A percentile compares a stretch with the other conserved stretches of the same genome.
These are phyloP conservation scores for Caenorhabditis tropicalis DNA, from an alignment of 1,140 invertebrate species.

Conservation along the genomic window DNA sequence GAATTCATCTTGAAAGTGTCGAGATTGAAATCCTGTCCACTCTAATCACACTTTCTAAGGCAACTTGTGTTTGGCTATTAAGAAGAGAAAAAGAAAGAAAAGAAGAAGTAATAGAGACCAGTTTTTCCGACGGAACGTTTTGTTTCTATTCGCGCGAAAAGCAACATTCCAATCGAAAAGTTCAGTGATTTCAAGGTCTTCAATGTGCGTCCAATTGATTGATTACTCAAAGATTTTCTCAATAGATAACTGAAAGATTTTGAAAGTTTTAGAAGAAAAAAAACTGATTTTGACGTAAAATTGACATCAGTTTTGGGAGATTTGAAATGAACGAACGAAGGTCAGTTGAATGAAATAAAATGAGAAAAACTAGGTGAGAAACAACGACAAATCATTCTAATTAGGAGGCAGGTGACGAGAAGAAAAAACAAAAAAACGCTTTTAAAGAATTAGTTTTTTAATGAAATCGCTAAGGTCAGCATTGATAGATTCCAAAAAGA, in stretches of 20 bases:
- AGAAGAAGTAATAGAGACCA: constrained; percentile 13
- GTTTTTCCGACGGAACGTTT: constrained; percentile 31
- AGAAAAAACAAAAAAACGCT: constrained; percentile 24
- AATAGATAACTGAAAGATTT: constrained; percentile 6
- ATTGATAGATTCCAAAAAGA: not conserved
- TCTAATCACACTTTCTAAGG: not conserved
- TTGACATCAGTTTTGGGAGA: not conserved
- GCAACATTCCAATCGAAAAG: constrained; percentile 32
- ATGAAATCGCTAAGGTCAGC: not conserved
- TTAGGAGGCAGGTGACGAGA: not conserved
- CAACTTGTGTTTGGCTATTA: not conserved
- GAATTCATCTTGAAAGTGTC: not conserved
- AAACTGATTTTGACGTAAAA: constrained; percentile 24
- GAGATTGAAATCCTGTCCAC: constrained; percentile 25
- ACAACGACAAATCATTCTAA: constrained; percentile 4
- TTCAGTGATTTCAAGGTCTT: constrained; percentile 32
- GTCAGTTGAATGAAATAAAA: not conserved
- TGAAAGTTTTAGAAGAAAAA: not conserved
- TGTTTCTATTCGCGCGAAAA: constrained; percentile 7
- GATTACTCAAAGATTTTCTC: constrained; percentile 21
- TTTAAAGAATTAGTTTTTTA: not conserved
- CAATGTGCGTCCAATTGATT: not conserved
- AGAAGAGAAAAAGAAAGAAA: not conserved
- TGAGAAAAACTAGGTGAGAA: not conserved
- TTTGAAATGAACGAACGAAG: not conserved